A percentile compares a stretch with the other conserved stretches of the same genome.
Evolutionary conservation across 1,140 invertebrate species (phyloP).

Genomic region (Lepidurus apus): DNA sequence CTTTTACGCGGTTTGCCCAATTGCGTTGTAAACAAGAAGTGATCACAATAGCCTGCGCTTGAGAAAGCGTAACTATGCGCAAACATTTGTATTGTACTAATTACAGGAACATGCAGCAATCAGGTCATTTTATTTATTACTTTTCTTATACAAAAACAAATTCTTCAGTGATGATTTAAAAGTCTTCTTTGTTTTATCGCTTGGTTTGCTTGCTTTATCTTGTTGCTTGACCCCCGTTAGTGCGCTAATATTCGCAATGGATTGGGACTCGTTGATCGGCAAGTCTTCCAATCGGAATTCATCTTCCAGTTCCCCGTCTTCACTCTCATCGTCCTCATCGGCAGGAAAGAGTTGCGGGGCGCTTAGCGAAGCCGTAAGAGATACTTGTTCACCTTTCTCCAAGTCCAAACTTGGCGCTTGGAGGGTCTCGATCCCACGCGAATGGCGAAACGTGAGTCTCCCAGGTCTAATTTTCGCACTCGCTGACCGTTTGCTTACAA

Average conservation of each 20-base stretch:
- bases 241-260: conserved; percentile 1
- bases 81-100: not conserved
- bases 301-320: not conserved
- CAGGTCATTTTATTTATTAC: not conserved
- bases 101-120: not conserved
- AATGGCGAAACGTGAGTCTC: conserved; percentile 9
- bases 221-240: not conserved
- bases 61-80: not conserved
- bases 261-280: conserved; percentile 4
- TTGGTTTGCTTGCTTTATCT: not conserved
- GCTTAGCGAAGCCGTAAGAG: not conserved
- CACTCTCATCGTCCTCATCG: not conserved
- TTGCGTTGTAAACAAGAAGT: too few relatives aligned
- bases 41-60: too few relatives aligned
- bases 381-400: not conserved
- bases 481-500: conserved; percentile 11
- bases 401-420: not conserved
- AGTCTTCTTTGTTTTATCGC: not conserved
- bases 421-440: not conserved
- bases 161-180: conserved; percentile 5
- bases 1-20: too few relatives aligned
- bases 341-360: not conserved
- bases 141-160: conserved; percentile 1
- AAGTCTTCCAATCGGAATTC: not conserved
- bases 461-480: conserved; percentile 5